Conservation (phyloP, 2,888 invertebrate genomes). For the Spialia ferax region DNA sequence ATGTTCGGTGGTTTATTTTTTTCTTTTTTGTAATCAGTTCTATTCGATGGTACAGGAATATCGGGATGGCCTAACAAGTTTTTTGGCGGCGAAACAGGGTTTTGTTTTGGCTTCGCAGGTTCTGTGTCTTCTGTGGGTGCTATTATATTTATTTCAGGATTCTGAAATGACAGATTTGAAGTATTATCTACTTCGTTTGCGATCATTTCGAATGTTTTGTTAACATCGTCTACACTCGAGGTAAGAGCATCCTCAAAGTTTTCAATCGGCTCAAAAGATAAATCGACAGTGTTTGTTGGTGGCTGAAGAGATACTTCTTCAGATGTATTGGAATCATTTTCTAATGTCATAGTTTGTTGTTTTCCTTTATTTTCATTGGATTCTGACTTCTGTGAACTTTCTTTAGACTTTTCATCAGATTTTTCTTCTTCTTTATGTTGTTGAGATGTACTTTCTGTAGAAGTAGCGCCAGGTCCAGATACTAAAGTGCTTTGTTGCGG, state of each 20-base stretch:
- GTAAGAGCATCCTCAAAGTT: slow-evolving; percentile 79
- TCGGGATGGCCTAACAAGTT: slow-evolving; percentile 84
- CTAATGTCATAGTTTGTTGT: slow-evolving; percentile 56
- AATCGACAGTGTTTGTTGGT: slow-evolving; percentile 23
- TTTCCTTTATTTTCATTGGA: slow-evolving; percentile 62
- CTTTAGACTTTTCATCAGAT: slow-evolving; percentile 56
- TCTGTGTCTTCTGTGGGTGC: slow-evolving; percentile 63
- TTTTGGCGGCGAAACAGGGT: slow-evolving; percentile 80
- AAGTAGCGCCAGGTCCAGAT: slow-evolving; percentile 30
- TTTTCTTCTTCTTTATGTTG: slow-evolving; percentile 49
- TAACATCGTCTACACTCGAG: slow-evolving; percentile 75
- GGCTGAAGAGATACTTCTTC: not conserved
- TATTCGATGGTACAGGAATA: slow-evolving; percentile 85
- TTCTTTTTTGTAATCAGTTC: slow-evolving; percentile 81
- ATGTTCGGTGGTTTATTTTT: slow-evolving; percentile 78
- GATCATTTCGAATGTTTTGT: slow-evolving; percentile 77
- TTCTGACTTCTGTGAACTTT: slow-evolving; percentile 44
- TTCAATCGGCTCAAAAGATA: slow-evolving; percentile 69
- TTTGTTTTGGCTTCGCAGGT: slow-evolving; percentile 54
- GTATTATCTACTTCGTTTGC: slow-evolving; percentile 59
- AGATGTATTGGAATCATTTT: slow-evolving; percentile 5
- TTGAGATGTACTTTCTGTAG: slow-evolving; percentile 41
- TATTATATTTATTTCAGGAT: slow-evolving; percentile 69
- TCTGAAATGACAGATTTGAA: slow-evolving; percentile 51
- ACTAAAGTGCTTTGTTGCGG: slow-evolving; percentile 34